These are phyloP conservation scores for Taurulus bubalis DNA, from an alignment of 2,113 vertebrate genomes.

Conservation along the genomic window DNA sequence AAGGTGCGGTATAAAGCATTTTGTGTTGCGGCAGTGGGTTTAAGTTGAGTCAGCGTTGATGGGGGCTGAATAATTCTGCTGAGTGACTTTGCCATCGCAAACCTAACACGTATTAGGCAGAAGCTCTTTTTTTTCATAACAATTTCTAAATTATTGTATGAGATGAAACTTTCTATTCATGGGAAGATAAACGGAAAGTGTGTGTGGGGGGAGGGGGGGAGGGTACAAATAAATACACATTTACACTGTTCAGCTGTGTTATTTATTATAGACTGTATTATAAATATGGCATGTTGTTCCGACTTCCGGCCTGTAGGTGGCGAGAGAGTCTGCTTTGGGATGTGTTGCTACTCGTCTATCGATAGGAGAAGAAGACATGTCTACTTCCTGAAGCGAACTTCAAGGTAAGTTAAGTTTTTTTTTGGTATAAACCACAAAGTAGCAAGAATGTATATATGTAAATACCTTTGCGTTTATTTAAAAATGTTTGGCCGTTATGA, in stretches of 20 bases:
- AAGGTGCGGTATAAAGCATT: not conserved
- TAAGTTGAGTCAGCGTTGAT: not conserved
- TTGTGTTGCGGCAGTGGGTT: not conserved
- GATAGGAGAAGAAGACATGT: not conserved
- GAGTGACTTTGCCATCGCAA: not conserved
- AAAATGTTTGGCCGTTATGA: not conserved
- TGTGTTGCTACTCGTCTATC: too few relatives aligned
- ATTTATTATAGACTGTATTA: not conserved
- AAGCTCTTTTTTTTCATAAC: not conserved
- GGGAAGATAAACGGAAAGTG: not conserved
- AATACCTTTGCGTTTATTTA: not conserved
- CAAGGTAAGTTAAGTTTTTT: not conserved
- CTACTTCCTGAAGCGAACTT: not conserved
- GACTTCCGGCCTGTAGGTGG: constrained; percentile 9
- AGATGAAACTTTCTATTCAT: not conserved
- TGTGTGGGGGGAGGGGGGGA: too few relatives aligned
- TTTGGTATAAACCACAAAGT: not conserved
- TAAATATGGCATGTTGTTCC: not conserved
- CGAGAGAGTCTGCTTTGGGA: not conserved
- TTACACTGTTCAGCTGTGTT: not conserved
- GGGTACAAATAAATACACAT: not conserved
- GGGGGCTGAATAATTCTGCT: not conserved
- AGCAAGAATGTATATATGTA: not conserved
- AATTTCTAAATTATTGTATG: not conserved
- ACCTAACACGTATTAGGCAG: not conserved